Conservation (phyloP, 1,140 invertebrate genomes). For the Ceratoteleas bidentatus region DNA sequence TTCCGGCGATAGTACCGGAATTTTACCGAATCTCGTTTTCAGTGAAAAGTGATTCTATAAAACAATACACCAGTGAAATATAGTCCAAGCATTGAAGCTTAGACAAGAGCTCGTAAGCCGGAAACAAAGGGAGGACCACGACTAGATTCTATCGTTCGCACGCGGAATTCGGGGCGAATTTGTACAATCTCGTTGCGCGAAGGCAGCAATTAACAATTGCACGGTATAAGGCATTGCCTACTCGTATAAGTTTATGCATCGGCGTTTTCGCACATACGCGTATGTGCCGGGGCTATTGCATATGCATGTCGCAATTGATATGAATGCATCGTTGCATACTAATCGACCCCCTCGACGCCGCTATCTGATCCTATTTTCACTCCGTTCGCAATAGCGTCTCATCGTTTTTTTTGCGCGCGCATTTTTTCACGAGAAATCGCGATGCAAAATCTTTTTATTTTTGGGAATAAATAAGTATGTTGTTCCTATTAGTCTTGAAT, state of each 20-base stretch:
- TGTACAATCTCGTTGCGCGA: slow-evolving; percentile 50
- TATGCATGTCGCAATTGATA: slow-evolving; percentile 80
- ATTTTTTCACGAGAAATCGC: slow-evolving; percentile 63
- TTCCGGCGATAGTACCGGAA: too few relatives aligned
- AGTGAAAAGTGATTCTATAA: too few relatives aligned
- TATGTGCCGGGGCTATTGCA: slow-evolving; percentile 70
- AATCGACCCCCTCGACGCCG: slow-evolving; percentile 69
- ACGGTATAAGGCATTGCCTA: slow-evolving; percentile 70
- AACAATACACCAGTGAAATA: too few relatives aligned
- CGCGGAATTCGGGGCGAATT: slow-evolving; percentile 56
- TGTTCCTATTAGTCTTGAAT: too few relatives aligned
- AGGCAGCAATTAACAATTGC: slow-evolving; percentile 75
- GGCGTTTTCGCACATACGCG: slow-evolving; percentile 67
- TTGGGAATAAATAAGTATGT: too few relatives aligned
- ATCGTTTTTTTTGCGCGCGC: slow-evolving; percentile 51
- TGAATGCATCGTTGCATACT: slow-evolving; percentile 80
- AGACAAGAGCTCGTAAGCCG: background rate
- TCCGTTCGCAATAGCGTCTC: slow-evolving; percentile 71
- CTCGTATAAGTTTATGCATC: slow-evolving; percentile 76
- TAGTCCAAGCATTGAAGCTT: too few relatives aligned
- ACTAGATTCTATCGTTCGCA: slow-evolving; percentile 39
- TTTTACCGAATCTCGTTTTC: too few relatives aligned
- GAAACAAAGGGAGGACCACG: slow-evolving; percentile 6
- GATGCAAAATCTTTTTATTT: slow-evolving; percentile 69
- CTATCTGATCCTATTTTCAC: slow-evolving; percentile 78